Conservation (phyloP, 2,797 vertebrate genomes). For the Acipenser ruthenus region DNA sequence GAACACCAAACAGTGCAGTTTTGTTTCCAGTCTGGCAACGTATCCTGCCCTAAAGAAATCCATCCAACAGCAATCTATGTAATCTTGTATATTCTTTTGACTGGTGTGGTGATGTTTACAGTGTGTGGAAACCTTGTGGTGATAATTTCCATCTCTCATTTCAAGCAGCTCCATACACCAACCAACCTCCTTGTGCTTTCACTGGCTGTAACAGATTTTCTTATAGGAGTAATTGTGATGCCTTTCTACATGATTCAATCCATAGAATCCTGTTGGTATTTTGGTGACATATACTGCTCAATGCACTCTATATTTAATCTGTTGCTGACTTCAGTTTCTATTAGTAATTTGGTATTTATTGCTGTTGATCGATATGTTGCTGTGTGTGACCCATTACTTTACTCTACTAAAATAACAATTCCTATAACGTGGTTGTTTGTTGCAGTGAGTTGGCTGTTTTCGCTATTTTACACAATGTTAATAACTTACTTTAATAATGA, state of each 20-base stretch:
- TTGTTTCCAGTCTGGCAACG: slow-evolving; percentile 3
- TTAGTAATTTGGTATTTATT: not conserved
- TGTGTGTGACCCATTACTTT: not conserved
- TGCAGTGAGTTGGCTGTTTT: not conserved
- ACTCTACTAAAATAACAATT: not conserved
- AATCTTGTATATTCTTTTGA: not conserved
- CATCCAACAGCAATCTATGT: not conserved
- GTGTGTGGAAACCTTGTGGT: not conserved
- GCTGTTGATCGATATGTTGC: not conserved
- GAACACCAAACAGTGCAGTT: not conserved
- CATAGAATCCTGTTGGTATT: not conserved
- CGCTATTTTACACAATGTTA: not conserved
- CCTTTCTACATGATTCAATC: not conserved
- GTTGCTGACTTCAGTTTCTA: not conserved
- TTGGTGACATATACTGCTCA: not conserved
- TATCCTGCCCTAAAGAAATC: not conserved
- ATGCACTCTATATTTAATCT: not conserved
- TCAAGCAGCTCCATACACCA: slow-evolving; percentile 3
- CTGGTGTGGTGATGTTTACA: not conserved
- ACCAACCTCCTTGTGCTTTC: not conserved
- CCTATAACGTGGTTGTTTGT: not conserved
- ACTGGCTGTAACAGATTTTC: not conserved
- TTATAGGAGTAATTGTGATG: not conserved
- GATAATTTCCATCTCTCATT: not conserved
- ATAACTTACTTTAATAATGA: not conserved